A percentile compares a stretch with the other conserved stretches of the same genome.
phyloP scores from a whole-genome alignment of 2,888 invertebrate species.

The Tinea trinotella region DNA sequence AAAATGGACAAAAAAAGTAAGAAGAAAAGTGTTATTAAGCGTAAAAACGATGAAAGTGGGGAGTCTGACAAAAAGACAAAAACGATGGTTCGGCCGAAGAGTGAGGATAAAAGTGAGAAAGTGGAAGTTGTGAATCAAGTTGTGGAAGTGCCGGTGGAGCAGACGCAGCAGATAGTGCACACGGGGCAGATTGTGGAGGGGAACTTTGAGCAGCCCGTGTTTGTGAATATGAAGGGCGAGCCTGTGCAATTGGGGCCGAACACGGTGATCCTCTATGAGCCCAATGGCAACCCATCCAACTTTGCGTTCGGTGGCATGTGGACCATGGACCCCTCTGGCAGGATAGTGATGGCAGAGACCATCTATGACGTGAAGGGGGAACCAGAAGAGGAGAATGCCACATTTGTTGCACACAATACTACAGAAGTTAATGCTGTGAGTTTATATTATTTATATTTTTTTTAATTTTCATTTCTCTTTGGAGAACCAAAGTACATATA shows the following conservation, averaged over 20 bases:
- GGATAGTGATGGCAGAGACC: constrained; percentile 68
- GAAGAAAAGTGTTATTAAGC: constrained; percentile 63
- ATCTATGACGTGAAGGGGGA: constrained; percentile 67
- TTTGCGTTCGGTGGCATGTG: constrained; percentile 67
- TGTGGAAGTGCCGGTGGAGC: constrained; percentile 61
- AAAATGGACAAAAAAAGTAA: constrained; percentile 70
- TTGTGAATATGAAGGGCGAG: constrained; percentile 62
- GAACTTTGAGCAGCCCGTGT: constrained; percentile 65
- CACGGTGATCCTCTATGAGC: constrained; percentile 64
- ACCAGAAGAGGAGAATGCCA: constrained; percentile 54
- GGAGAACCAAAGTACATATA: too few species aligned
- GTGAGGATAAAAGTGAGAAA: constrained; percentile 49
- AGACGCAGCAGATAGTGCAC: constrained; percentile 61
- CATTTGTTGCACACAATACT: constrained; percentile 50
- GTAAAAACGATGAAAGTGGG: constrained; percentile 56
- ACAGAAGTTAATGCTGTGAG: constrained; percentile 56
- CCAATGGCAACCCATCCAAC: constrained; percentile 61
- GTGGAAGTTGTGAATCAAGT: constrained; percentile 58
- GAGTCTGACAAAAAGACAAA: constrained; percentile 57
- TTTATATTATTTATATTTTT: too few species aligned
- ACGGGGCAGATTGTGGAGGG: constrained; percentile 62
- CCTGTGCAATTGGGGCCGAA: constrained; percentile 65
- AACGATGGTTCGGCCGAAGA: constrained; percentile 52
- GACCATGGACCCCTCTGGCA: constrained; percentile 63
- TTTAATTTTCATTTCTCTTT: too few species aligned